These are phyloP conservation scores for Epizoanthus fatuus DNA, from an alignment of 92 coral and sea anemone species.

Conservation along the genomic window DNA sequence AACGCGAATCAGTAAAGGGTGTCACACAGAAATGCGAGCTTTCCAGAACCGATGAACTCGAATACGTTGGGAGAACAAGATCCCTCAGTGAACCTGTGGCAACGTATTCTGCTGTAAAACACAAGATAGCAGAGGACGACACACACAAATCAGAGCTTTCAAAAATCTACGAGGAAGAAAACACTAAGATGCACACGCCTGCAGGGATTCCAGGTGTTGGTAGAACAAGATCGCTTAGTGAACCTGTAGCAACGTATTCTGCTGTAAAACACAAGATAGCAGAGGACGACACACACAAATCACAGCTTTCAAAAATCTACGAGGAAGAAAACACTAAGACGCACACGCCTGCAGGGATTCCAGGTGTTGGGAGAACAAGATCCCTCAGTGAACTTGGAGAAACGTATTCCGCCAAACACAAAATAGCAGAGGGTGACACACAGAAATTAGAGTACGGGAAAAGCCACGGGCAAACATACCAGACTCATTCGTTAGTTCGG, in stretches of 20 bases:
- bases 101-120: too few relatives aligned
- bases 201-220: not conserved
- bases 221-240: not conserved
- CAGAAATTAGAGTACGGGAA: slow-evolving; percentile 4
- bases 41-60: not conserved
- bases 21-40: not conserved
- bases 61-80: not conserved
- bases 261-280: too few relatives aligned
- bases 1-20: not conserved
- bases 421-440: not conserved
- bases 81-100: not conserved
- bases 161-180: not conserved
- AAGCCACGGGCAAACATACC: not conserved
- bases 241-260: not conserved
- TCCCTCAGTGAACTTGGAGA: not conserved
- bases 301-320: not conserved
- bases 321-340: not conserved
- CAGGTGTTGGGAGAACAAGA: not conserved
- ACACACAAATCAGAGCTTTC: not conserved
- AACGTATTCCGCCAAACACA: not conserved
- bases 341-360: not conserved
- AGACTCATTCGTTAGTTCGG: not conserved
- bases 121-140: not conserved
- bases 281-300: not conserved
- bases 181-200: not conserved